Evolutionary conservation across 2,797 vertebrate genomes (phyloP).

Genomic region (Helicolenus hilgendorfi): DNA sequence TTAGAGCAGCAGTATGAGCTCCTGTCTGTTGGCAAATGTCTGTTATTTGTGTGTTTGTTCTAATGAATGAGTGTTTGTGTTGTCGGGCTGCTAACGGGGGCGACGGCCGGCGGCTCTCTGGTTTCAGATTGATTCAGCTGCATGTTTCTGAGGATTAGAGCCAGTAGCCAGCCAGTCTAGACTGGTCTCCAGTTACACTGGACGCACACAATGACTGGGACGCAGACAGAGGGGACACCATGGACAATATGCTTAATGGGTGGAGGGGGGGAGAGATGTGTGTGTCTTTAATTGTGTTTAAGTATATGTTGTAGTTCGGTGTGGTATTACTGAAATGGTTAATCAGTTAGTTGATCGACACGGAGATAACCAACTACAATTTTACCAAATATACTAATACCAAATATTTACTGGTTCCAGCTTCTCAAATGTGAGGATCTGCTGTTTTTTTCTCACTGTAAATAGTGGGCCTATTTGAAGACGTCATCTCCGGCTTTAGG

Average conservation of each 20-base stretch:
- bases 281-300: constrained; percentile 2
- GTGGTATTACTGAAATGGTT: neutral
- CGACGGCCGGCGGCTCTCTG: constrained; percentile 91
- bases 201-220: constrained; percentile 93
- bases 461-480: neutral
- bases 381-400: neutral
- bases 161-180: constrained; percentile 98
- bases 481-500: neutral
- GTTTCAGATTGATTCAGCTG: constrained; percentile 97
- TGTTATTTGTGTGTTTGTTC: constrained; percentile 66
- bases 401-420: neutral
- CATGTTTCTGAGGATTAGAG: constrained; percentile 96
- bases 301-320: neutral
- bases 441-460: neutral
- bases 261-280: neutral
- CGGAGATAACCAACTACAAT: neutral
- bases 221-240: constrained; percentile 64
- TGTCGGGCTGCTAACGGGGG: constrained; percentile 70
- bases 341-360: neutral
- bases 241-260: constrained; percentile 67
- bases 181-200: constrained; percentile 96
- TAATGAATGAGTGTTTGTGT: constrained; percentile 66
- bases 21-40: constrained; percentile 1
- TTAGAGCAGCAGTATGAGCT: neutral
- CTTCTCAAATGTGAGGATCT: neutral